Conservation (phyloP, 2,113 vertebrate genomes). For the Brevimyrus niger region DNA sequence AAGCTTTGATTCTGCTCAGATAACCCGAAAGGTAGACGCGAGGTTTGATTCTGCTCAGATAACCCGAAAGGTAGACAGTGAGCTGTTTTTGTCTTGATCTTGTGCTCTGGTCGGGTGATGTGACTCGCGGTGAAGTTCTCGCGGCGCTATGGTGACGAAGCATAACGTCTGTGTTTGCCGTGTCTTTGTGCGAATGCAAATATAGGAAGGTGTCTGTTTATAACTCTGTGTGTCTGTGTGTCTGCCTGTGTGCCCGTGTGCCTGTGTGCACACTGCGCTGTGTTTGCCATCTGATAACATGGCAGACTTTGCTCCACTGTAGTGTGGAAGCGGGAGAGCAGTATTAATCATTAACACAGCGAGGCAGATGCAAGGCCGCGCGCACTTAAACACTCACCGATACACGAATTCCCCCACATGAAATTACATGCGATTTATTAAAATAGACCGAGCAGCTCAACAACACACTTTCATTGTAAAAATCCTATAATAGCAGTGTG, state of each 20-base stretch:
- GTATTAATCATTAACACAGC: conserved; percentile 53
- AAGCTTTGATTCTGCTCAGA: background rate
- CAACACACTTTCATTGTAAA: background rate
- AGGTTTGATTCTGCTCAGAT: background rate
- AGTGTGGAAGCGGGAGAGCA: conserved; percentile 27
- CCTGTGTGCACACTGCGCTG: conserved; percentile 36
- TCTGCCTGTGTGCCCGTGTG: conserved; percentile 21
- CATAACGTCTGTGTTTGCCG: background rate
- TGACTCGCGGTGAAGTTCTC: background rate
- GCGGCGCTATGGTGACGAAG: background rate
- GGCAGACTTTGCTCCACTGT: conserved; percentile 53
- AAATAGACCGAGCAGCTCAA: background rate
- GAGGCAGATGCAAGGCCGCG: background rate
- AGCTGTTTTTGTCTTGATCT: background rate
- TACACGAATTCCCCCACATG: conserved; percentile 6
- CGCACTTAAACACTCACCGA: background rate
- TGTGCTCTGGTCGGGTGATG: background rate
- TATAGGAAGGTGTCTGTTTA: conserved; percentile 22
- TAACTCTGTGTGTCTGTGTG: conserved; percentile 21
- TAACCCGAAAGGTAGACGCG: background rate
- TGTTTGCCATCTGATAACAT: conserved; percentile 45
- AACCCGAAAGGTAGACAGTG: background rate
- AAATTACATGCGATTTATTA: background rate
- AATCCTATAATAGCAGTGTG: background rate
- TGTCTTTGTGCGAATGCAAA: conserved; percentile 7